Evolutionary conservation across 2,888 invertebrate species (phyloP).

Genomic region (Adelphocoris suturalis): DNA sequence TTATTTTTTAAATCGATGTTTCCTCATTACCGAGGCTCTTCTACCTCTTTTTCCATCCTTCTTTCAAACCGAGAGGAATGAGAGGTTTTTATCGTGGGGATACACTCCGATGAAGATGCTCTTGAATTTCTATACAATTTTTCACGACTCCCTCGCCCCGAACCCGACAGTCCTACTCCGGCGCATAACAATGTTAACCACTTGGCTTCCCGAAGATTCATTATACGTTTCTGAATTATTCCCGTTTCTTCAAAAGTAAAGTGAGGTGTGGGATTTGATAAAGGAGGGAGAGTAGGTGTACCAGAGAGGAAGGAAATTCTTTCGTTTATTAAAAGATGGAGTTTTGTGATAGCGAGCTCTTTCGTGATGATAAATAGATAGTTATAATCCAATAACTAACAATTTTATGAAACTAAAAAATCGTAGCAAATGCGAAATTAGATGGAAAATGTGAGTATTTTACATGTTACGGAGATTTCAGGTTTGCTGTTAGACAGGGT

Average conservation of each 20-base stretch:
- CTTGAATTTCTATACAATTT: constrained; percentile 55
- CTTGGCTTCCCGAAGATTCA: constrained; percentile 57
- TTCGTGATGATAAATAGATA: no score
- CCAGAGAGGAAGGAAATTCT: background rate
- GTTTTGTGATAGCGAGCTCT: background rate
- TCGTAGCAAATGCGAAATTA: no score
- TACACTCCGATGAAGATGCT: constrained; percentile 67
- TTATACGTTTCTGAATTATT: constrained; percentile 46
- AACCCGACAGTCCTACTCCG: constrained; percentile 7
- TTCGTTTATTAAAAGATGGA: background rate
- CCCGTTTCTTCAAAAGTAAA: background rate
- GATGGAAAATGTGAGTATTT: no score
- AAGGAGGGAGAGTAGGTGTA: background rate
- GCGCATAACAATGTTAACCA: constrained; percentile 55
- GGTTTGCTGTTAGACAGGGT: no score
- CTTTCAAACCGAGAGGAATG: constrained; percentile 59
- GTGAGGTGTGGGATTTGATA: background rate
- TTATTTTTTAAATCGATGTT: constrained; percentile 50
- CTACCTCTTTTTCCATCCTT: background rate
- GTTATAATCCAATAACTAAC: no score
- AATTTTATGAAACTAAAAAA: no score
- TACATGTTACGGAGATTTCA: no score
- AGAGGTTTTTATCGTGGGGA: constrained; percentile 58
- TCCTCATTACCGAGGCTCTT: constrained; percentile 58
- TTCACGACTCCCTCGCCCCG: constrained; percentile 17